phyloP scores from a whole-genome alignment of 1,140 invertebrate genomes.

The Drosophila sturtevanti region DNA sequence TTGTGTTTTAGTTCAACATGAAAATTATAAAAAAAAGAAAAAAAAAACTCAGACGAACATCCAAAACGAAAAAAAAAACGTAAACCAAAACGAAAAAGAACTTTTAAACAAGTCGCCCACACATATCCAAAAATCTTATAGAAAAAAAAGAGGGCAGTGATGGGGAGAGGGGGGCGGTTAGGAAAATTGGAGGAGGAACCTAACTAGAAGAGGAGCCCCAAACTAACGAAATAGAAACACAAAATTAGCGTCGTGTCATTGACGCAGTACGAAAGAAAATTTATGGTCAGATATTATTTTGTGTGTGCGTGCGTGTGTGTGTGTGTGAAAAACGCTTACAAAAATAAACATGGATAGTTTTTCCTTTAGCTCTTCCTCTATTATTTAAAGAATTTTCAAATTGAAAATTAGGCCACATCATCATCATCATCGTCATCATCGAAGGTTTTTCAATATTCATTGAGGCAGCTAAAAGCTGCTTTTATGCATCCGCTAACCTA shows the following conservation, averaged over 20 bases:
- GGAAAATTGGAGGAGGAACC: too few species aligned
- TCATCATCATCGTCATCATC: slow-evolving; percentile 50
- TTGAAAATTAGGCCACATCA: slow-evolving; percentile 62
- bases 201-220: too few species aligned
- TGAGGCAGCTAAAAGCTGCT: too few species aligned
- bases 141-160: too few species aligned
- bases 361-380: slow-evolving; percentile 11
- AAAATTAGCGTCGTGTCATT: slow-evolving; percentile 75
- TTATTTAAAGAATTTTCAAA: not conserved
- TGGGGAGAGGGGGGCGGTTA: too few species aligned
- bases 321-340: slow-evolving; percentile 66
- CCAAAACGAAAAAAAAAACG: slow-evolving; percentile 10
- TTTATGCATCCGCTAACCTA: slow-evolving; percentile 69
- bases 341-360: slow-evolving; percentile 73
- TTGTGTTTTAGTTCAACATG: slow-evolving; percentile 35
- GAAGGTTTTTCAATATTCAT: slow-evolving; percentile 35
- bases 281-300: slow-evolving; percentile 47
- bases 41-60: too few species aligned
- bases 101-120: slow-evolving; percentile 58
- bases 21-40: too few species aligned
- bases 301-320: slow-evolving; percentile 34
- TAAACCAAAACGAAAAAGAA: slow-evolving; percentile 35
- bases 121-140: slow-evolving; percentile 50
- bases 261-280: slow-evolving; percentile 67
- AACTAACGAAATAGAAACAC: slow-evolving; percentile 39